Conservation (phyloP, 2,888 invertebrate genomes). For the Athrips mouffetella region DNA sequence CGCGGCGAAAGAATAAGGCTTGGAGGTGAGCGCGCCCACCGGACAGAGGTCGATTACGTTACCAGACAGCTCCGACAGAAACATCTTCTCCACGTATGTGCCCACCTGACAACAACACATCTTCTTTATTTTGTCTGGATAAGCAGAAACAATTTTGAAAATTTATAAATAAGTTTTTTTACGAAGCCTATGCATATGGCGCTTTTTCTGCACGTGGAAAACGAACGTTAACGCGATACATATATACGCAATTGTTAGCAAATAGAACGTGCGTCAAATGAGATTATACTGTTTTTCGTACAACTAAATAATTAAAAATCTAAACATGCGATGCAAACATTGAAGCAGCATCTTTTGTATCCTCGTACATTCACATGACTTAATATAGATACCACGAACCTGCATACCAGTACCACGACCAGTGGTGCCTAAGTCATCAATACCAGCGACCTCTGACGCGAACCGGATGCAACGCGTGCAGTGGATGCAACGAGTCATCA, state of each 20-base stretch:
- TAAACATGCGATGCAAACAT: too few species aligned
- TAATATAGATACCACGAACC: constrained; percentile 53
- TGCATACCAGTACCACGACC: constrained; percentile 98
- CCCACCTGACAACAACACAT: constrained; percentile 81
- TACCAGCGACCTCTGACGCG: constrained; percentile 99
- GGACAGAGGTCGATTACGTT: constrained; percentile 99
- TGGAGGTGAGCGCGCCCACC: constrained; percentile 98
- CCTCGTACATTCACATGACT: too few species aligned
- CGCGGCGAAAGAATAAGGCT: constrained; percentile 97
- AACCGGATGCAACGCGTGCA: constrained; percentile 99
- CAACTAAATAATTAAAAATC: too few species aligned
- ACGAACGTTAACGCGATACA: too few species aligned
- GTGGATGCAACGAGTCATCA: constrained; percentile 99
- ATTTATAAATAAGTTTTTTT: background rate
- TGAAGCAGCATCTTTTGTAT: too few species aligned
- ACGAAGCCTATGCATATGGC: too few species aligned
- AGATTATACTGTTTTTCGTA: too few species aligned
- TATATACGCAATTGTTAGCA: too few species aligned
- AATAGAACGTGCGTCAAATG: too few species aligned
- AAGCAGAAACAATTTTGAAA: too few species aligned
- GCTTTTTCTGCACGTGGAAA: too few species aligned
- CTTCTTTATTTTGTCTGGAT: constrained; percentile 3
- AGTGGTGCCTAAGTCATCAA: constrained; percentile 97
- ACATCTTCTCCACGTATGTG: constrained; percentile 98
- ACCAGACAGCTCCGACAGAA: constrained; percentile 97